Percentiles rank a stretch among this genome's conserved stretches.
Evolutionary conservation across 2,797 vertebrate species (phyloP).

Genomic region (Tragelaphus eurycerus): DNA sequence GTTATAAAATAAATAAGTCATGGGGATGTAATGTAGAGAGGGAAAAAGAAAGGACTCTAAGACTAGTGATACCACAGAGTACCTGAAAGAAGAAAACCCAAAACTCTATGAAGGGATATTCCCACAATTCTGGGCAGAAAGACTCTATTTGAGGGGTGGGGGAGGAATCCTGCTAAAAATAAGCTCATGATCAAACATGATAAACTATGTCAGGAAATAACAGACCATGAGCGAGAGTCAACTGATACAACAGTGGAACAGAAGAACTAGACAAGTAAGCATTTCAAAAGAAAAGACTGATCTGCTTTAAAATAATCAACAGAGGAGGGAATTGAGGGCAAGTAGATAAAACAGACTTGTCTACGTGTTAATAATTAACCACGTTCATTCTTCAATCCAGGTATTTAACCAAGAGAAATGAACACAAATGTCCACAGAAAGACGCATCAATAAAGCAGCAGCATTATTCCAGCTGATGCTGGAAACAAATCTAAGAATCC

Average conservation of each 20-base stretch:
- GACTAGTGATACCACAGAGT: neutral
- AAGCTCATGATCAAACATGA: neutral
- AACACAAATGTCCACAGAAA: neutral
- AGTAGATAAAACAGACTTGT: neutral
- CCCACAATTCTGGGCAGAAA: neutral
- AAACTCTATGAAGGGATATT: neutral
- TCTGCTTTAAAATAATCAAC: neutral
- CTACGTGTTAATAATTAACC: neutral
- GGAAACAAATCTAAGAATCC: neutral
- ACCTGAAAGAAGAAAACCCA: conserved; percentile 24
- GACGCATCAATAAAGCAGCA: neutral
- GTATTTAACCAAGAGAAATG: neutral
- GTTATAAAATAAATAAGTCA: neutral
- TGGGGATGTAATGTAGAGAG: neutral
- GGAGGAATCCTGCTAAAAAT: neutral
- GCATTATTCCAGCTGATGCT: neutral
- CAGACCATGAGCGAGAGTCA: neutral
- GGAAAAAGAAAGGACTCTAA: neutral
- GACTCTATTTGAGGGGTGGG: neutral
- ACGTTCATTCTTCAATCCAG: neutral
- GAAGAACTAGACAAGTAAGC: neutral
- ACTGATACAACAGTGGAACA: neutral
- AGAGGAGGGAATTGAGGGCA: neutral
- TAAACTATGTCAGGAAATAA: neutral
- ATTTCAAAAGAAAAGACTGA: neutral